Base-by-base conservation (phyloP, 2,797 vertebrate genomes). In the Epinephelus malabaricus region DNA sequence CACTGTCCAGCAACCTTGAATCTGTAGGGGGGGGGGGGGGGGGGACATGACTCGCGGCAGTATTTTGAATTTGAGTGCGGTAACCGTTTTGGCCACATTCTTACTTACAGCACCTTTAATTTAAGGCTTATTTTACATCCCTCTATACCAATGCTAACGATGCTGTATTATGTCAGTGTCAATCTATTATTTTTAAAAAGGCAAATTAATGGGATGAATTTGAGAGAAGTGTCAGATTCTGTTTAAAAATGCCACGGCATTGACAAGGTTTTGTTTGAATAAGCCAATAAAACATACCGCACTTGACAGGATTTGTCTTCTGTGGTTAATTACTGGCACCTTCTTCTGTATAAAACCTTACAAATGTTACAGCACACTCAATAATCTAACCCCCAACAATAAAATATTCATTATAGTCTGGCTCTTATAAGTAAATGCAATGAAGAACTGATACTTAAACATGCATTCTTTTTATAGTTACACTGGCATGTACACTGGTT, bases 391-490 rank as follows among this genome's bases (percentile, higher is more conserved):
- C 55, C 23, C 15, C 40, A 61, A 5, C 45, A 40, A 27, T 68
- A 34, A 38, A 53, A 27, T 46, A 40, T 21, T 23, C 56, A 50
- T 21, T 14, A 47, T 27, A 27, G n/a, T 60, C 43, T 51, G 58
- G 40, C 46, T 40, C 10, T 47, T 50, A 5, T n/a, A 70, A 69
- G 45, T 10, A 62, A 78, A 79, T 38, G 43, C 55, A 21, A n/a
- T 43, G 15, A 81, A 67, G 74, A 79, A 61, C 62, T 40, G 45
- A 65, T 69, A 23, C 71, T 81, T 79, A 51, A 82, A 80, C 69
- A 72, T 66, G 74, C 63, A 11, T 67, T 84, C 64, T 88, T 83
- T 83, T 84, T 67, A 80, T 75, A 86, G 80, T 55, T 69, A 4
- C 53, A 3, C 76, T 69, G 73, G 60, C 75, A 68, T 34, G 67